Evolutionary conservation across 2,797 vertebrate genomes (phyloP).

Genomic region (Megaceryle alcyon): DNA sequence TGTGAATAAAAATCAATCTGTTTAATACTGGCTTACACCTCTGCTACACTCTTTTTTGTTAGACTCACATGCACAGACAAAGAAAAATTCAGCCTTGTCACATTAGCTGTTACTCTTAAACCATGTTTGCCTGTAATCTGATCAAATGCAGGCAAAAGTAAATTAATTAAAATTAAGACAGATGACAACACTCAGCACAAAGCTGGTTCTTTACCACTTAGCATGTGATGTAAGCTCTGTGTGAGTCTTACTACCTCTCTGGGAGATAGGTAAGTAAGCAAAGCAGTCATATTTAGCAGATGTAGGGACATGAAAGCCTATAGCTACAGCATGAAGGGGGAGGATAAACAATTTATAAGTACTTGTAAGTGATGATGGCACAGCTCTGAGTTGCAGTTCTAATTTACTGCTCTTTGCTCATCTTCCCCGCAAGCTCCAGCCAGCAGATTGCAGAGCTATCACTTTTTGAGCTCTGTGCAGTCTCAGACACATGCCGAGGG

Average conservation of each 20-base stretch:
- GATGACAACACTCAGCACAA: neutral
- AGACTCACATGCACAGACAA: neutral
- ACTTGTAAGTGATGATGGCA: conserved; percentile 63
- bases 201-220: neutral
- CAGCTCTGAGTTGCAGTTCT: conserved; percentile 26
- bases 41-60: neutral
- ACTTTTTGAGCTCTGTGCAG: neutral
- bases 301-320: conserved; percentile 67
- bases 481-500: neutral
- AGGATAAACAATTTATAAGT: conserved; percentile 72
- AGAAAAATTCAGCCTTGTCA: neutral
- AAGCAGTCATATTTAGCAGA: conserved; percentile 63
- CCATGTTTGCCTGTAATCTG: neutral
- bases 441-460: conserved; percentile 35
- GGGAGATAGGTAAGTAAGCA: conserved; percentile 36
- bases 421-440: conserved; percentile 9
- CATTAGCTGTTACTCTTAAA: neutral
- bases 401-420: conserved; percentile 25
- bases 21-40: neutral
- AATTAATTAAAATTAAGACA: conserved; percentile 5
- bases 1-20: neutral
- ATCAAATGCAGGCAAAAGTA: neutral
- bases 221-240: neutral
- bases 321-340: conserved; percentile 58
- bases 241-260: neutral